A percentile compares a stretch with the other conserved stretches of the same genome.
These are phyloP conservation scores for Gerris buenoi DNA, from an alignment of 1,140 invertebrate species.

Conservation along the genomic window DNA sequence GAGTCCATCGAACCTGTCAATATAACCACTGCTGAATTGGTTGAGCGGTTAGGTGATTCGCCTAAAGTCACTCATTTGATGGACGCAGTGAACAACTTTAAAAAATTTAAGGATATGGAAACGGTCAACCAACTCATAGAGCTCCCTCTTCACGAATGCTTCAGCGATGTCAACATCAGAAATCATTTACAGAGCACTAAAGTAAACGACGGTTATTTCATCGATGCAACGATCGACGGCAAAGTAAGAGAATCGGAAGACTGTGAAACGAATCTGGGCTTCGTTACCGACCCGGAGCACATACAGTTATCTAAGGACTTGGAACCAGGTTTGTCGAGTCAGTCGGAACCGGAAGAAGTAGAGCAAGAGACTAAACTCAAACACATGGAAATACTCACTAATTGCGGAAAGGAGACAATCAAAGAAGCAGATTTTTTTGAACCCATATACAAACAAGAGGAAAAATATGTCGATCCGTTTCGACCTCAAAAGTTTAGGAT, in stretches of 20 bases:
- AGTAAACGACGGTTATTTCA: neutral
- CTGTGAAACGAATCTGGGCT: neutral
- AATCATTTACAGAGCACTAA: neutral
- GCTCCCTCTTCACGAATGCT: neutral
- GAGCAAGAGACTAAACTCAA: neutral
- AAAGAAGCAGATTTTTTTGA: neutral
- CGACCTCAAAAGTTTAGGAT: neutral
- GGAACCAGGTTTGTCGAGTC: neutral
- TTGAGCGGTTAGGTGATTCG: neutral
- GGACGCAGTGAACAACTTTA: neutral
- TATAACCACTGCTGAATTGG: neutral
- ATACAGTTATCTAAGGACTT: neutral
- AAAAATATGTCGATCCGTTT: neutral
- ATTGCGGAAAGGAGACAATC: neutral
- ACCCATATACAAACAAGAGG: neutral
- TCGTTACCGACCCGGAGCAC: neutral
- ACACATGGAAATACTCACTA: neutral
- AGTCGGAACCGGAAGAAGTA: neutral
- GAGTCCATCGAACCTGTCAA: neutral
- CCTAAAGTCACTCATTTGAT: neutral
- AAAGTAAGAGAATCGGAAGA: neutral
- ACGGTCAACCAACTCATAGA: neutral
- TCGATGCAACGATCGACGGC: neutral
- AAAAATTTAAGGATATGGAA: neutral
- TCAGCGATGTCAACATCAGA: neutral